These are phyloP conservation scores for Herpailurus yagouaroundi DNA, from an alignment of 2,113 vertebrate genomes.

Conservation along the genomic window DNA sequence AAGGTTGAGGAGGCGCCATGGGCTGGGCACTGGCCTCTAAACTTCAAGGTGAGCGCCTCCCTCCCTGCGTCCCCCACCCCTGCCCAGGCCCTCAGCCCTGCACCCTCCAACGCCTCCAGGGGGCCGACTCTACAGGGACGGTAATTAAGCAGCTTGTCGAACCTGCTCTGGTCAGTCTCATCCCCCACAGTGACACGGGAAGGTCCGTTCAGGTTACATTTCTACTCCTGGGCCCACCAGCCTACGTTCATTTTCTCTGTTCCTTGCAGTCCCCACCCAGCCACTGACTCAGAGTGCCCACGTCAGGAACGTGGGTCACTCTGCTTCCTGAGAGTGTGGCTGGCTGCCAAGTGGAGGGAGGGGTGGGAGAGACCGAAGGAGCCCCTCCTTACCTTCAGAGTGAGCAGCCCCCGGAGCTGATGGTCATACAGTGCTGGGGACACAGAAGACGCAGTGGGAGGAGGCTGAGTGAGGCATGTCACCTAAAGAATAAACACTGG, in stretches of 20 bases:
- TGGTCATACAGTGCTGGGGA: rapidly evolving
- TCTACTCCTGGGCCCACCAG: not conserved
- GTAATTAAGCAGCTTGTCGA: not conserved
- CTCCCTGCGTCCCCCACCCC: not conserved
- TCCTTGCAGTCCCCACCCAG: not conserved
- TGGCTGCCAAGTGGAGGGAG: not conserved
- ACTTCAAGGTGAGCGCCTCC: not conserved
- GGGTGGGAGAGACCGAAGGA: not conserved
- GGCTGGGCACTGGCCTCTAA: not conserved
- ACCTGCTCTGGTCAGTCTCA: not conserved
- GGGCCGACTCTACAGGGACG: not conserved
- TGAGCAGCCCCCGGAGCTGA: not conserved
- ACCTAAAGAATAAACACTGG: not conserved
- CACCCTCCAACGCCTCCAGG: not conserved
- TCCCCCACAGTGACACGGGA: not conserved
- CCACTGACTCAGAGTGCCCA: not conserved
- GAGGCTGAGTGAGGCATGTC: rapidly evolving
- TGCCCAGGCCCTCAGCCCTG: not conserved
- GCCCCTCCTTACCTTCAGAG: too few relatives aligned
- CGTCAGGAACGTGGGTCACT: not conserved
- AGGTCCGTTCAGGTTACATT: not conserved
- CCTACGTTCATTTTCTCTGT: not conserved
- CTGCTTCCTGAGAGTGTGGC: not conserved
- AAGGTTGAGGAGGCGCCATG: not conserved
- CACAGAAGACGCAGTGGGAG: not conserved